Conservation (phyloP, 1,140 invertebrate species). For the Littorina saxatilis region DNA sequence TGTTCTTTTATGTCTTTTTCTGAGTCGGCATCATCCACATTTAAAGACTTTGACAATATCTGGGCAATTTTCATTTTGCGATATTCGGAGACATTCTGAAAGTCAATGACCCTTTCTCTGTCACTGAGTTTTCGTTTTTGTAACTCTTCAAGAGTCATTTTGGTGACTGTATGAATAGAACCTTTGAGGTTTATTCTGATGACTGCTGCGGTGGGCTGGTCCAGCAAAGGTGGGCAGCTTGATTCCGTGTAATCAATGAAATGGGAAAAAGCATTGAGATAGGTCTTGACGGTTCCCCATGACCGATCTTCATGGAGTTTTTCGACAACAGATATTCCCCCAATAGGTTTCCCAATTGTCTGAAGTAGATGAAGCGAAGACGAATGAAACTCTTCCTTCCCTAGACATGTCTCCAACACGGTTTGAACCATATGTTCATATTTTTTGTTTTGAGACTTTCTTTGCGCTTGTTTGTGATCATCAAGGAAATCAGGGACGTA, state of each 20-base stretch:
- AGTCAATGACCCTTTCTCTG: slow-evolving; percentile 11
- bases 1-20: not conserved
- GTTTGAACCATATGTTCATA: too few relatives aligned
- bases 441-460: too few relatives aligned
- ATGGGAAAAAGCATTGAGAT: slow-evolving; percentile 1
- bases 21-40: not conserved
- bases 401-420: too few relatives aligned
- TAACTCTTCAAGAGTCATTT: not conserved
- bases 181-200: slow-evolving; percentile 15
- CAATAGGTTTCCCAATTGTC: too few relatives aligned
- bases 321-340: too few relatives aligned
- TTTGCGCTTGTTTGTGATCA: too few relatives aligned
- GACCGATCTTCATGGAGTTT: not conserved
- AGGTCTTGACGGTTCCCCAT: slow-evolving; percentile 28
- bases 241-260: slow-evolving; percentile 9
- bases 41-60: not conserved
- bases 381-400: too few relatives aligned
- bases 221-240: not conserved
- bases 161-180: not conserved
- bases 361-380: too few relatives aligned
- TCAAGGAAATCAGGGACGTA: too few relatives aligned
- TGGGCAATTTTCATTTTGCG: not conserved
- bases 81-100: not conserved
- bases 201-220: too few relatives aligned
- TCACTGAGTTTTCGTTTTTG: slow-evolving; percentile 17